These are phyloP conservation scores for Spinibarbus caldwelli DNA, from an alignment of 2,797 vertebrate species.

Conservation along the genomic window DNA sequence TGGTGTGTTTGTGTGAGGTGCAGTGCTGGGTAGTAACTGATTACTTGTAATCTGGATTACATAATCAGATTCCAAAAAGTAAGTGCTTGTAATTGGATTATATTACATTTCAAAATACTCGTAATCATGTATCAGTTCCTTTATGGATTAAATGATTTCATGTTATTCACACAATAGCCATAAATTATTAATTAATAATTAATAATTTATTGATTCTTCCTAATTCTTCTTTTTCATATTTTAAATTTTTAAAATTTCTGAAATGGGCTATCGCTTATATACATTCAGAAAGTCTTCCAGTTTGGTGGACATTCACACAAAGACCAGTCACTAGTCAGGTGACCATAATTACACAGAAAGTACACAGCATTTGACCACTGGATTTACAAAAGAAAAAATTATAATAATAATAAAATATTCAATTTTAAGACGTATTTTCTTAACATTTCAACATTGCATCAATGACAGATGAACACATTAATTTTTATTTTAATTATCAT, in stretches of 20 bases:
- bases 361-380: not conserved
- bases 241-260: not conserved
- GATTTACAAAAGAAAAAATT: too few species aligned
- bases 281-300: not conserved
- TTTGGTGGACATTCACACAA: not conserved
- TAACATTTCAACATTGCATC: not conserved
- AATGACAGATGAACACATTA: not conserved
- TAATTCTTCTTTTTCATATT: not conserved
- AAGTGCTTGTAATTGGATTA: not conserved
- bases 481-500: not conserved
- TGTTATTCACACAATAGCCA: not conserved
- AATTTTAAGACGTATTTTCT: too few species aligned
- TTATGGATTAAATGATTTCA: not conserved
- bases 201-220: not conserved
- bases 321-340: not conserved
- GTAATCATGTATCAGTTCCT: not conserved
- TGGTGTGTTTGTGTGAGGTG: constrained; percentile 70
- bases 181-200: not conserved
- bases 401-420: too few species aligned
- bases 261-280: not conserved
- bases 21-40: not conserved
- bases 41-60: not conserved
- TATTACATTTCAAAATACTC: not conserved
- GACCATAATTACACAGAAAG: not conserved
- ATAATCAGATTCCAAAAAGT: not conserved